Conservation (phyloP, 2,888 invertebrate genomes). For the Ferrisia virgata region DNA sequence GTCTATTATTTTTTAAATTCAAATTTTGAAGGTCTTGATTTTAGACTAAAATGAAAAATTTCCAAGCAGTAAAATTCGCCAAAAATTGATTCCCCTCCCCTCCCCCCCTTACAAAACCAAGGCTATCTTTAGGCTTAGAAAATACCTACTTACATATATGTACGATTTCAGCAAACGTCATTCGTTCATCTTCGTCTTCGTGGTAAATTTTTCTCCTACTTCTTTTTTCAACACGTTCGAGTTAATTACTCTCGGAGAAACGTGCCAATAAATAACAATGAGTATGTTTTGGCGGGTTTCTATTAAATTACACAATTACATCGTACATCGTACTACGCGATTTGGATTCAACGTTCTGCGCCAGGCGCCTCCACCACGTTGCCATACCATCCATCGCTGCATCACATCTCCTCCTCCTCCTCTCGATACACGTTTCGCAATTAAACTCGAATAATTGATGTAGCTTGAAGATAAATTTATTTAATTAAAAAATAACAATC, state of each 20-base stretch:
- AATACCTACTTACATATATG: background rate
- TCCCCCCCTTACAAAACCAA: no score
- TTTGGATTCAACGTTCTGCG: background rate
- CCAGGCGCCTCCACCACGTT: background rate
- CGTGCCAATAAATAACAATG: constrained; percentile 17
- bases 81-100: no score
- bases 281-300: constrained; percentile 8
- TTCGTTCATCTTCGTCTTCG: background rate
- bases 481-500: constrained; percentile 31
- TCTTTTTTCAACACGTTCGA: background rate
- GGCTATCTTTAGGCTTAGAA: no score
- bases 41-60: no score
- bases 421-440: background rate
- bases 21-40: no score
- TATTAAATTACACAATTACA: constrained; percentile 10
- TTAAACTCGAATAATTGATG: constrained; percentile 18
- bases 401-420: no score
- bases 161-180: background rate
- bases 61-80: no score
- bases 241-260: constrained; percentile 9
- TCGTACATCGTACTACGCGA: background rate
- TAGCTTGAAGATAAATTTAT: constrained; percentile 1
- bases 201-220: background rate
- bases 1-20: no score
- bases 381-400: no score